Evolutionary conservation across 2,113 vertebrate species (phyloP).

Genomic region (Podarcis muralis): DNA sequence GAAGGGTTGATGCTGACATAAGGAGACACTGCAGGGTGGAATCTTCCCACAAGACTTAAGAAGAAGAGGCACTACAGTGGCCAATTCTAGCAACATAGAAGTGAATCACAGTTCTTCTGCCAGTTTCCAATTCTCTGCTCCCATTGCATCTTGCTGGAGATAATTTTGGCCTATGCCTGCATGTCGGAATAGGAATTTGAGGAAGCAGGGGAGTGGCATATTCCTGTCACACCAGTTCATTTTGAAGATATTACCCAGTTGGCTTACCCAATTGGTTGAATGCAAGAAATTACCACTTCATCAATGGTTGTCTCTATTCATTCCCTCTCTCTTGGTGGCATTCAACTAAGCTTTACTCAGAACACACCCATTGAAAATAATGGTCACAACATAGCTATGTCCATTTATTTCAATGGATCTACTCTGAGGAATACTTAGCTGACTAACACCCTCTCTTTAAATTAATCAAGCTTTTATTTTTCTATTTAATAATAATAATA

Average conservation of each 20-base stretch:
- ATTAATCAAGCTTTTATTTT: slow-evolving; percentile 52
- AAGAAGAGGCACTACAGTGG: neutral
- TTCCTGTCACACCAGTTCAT: neutral
- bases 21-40: neutral
- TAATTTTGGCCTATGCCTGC: neutral
- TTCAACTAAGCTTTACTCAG: too few species aligned
- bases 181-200: too few species aligned
- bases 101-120: neutral
- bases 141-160: neutral
- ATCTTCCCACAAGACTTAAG: neutral
- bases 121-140: neutral
- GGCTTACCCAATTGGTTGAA: neutral
- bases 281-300: neutral
- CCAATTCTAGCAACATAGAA: neutral
- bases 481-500: too few species aligned
- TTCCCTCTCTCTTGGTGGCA: too few species aligned
- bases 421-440: too few species aligned
- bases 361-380: too few species aligned
- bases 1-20: neutral
- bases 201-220: too few species aligned
- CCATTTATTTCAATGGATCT: too few species aligned
- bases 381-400: too few species aligned
- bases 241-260: neutral
- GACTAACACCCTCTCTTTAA: too few species aligned
- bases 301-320: neutral